These are phyloP conservation scores for Kryphioiulus occultus DNA, from an alignment of 2,888 invertebrate genomes.

Conservation along the genomic window DNA sequence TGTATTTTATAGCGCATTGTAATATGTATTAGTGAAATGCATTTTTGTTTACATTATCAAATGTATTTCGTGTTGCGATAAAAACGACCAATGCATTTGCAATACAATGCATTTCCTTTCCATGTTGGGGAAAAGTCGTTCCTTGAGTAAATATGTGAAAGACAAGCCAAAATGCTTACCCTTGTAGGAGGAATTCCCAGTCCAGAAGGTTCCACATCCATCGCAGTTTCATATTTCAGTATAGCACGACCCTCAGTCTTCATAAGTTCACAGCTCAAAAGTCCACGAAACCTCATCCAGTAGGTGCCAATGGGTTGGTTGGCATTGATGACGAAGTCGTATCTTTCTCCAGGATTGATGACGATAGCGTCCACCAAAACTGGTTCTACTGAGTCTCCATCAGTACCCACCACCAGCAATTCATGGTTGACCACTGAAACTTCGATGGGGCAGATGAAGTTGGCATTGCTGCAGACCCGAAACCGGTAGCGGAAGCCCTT, in stretches of 20 bases:
- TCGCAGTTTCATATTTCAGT: constrained; percentile 77
- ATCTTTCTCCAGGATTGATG: constrained; percentile 87
- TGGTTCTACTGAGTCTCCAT: constrained; percentile 79
- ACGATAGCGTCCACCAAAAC: constrained; percentile 73
- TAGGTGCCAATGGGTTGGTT: constrained; percentile 79
- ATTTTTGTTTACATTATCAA: too few relatives aligned
- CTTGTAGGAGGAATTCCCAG: background rate
- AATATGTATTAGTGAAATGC: too few relatives aligned
- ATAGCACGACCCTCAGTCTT: constrained; percentile 74
- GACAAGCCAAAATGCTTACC: constrained; percentile 49
- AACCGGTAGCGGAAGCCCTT: constrained; percentile 80
- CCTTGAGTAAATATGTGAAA: too few relatives aligned
- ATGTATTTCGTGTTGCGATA: too few relatives aligned
- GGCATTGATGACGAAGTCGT: constrained; percentile 81
- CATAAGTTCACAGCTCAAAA: constrained; percentile 79
- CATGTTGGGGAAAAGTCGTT: too few relatives aligned
- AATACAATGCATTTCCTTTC: too few relatives aligned
- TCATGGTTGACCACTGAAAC: constrained; percentile 84
- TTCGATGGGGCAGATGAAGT: constrained; percentile 85
- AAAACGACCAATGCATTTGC: too few relatives aligned
- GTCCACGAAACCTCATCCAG: constrained; percentile 84
- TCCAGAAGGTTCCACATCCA: constrained; percentile 58
- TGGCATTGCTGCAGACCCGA: constrained; percentile 83
- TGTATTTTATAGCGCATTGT: too few relatives aligned
- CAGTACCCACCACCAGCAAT: constrained; percentile 77